Percentiles rank a stretch among this genome's conserved stretches.
These are phyloP conservation scores for Ceratothoa steindachneri DNA, from an alignment of 2,888 invertebrate genomes.

Conservation along the genomic window DNA sequence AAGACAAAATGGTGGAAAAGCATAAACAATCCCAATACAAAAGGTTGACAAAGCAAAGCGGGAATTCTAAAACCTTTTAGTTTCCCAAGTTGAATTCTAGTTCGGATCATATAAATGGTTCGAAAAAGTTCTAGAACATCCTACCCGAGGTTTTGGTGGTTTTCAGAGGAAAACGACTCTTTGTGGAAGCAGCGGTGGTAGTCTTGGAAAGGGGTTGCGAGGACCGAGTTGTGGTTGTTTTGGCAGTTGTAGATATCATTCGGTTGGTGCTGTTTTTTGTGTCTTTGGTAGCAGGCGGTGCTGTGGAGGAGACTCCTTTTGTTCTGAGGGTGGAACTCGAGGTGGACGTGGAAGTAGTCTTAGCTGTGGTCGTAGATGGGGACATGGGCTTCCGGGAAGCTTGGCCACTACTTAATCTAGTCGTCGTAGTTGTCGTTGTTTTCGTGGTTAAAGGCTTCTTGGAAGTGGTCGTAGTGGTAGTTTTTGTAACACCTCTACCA, in stretches of 20 bases:
- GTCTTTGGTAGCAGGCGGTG: slow-evolving; percentile 27
- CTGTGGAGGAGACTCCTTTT: background rate
- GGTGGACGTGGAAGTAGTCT: slow-evolving; percentile 1
- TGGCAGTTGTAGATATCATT: slow-evolving; percentile 28
- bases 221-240: slow-evolving; percentile 14
- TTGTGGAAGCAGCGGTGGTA: slow-evolving; percentile 24
- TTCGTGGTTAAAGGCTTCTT: slow-evolving; percentile 9
- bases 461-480: slow-evolving; percentile 20
- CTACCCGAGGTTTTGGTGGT: slow-evolving; percentile 16
- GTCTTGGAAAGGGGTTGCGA: slow-evolving; percentile 5
- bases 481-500: slow-evolving; percentile 7
- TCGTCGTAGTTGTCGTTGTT: slow-evolving; percentile 17
- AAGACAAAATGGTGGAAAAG: no score
- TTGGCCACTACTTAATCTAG: slow-evolving; percentile 24
- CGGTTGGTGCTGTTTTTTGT: slow-evolving; percentile 41
- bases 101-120: no score
- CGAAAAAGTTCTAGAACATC: background rate
- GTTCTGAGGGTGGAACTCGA: background rate
- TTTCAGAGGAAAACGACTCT: slow-evolving; percentile 17
- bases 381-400: slow-evolving; percentile 17
- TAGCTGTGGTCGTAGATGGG: slow-evolving; percentile 4
- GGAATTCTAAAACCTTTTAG: no score
- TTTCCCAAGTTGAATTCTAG: no score
- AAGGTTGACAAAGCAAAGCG: no score
- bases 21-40: no score